A percentile compares a stretch with the other conserved stretches of the same genome.
Conservation (phyloP, 2,113 vertebrate species). For the Condylura cristata region DNA sequence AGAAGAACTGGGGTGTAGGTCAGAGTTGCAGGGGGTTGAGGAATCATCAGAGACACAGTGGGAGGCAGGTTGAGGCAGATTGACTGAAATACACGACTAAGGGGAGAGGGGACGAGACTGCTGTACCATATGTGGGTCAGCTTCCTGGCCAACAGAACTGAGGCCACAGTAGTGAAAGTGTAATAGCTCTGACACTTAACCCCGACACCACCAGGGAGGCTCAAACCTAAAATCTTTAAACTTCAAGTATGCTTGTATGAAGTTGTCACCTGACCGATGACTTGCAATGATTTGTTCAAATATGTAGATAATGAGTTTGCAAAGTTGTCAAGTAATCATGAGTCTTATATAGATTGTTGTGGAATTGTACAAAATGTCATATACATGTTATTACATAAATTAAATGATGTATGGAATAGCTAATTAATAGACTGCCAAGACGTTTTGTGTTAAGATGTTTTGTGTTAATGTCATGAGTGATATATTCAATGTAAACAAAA, state of each 20-base stretch:
- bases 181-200: too few species aligned
- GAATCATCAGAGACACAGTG: too few species aligned
- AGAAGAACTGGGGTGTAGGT: too few species aligned
- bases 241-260: background rate
- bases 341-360: background rate
- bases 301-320: background rate
- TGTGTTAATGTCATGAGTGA: background rate
- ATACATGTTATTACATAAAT: background rate
- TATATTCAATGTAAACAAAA: slow-evolving; percentile 10
- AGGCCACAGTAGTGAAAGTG: too few species aligned
- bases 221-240: background rate
- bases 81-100: too few species aligned
- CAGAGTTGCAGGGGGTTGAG: too few species aligned
- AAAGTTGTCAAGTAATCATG: background rate
- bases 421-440: background rate
- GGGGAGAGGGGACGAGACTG: too few species aligned
- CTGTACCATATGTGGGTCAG: too few species aligned
- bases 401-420: background rate
- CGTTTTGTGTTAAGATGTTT: background rate
- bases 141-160: too few species aligned
- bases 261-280: background rate
- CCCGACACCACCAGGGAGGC: too few species aligned
- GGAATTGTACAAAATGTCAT: background rate
- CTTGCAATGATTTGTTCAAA: background rate
- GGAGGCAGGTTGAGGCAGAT: too few species aligned